Conservation (phyloP, 2,888 invertebrate species). For the Junonia oenone region DNA sequence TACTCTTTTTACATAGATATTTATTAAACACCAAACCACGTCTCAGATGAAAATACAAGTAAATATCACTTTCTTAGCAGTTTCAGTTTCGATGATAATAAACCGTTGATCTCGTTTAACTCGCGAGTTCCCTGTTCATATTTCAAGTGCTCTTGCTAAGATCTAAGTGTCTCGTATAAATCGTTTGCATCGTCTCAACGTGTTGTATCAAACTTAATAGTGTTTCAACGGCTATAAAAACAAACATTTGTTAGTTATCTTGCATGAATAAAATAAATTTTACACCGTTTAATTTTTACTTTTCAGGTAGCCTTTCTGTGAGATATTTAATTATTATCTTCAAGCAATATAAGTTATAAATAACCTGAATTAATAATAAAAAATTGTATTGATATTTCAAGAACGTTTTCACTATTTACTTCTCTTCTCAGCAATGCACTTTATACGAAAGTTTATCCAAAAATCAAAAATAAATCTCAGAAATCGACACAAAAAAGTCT, state of each 20-base stretch:
- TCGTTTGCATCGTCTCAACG: not conserved
- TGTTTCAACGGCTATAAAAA: not conserved
- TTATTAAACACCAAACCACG: not conserved
- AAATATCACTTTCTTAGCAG: not conserved
- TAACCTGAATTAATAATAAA: too few relatives aligned
- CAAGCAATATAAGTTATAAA: too few relatives aligned
- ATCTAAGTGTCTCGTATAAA: slow-evolving; percentile 1
- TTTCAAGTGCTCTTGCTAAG: slow-evolving; percentile 11
- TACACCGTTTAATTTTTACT: too few relatives aligned
- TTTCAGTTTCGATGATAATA: not conserved
- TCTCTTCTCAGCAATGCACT: too few relatives aligned
- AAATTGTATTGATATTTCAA: too few relatives aligned
- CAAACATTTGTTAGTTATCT: not conserved
- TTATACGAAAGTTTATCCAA: too few relatives aligned
- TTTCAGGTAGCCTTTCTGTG: too few relatives aligned
- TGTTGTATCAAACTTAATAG: not conserved
- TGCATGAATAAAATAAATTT: too few relatives aligned
- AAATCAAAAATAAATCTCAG: too few relatives aligned
- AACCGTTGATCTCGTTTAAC: not conserved
- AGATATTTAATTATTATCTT: not conserved
- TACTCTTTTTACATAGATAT: too few relatives aligned
- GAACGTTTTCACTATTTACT: too few relatives aligned
- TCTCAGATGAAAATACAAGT: not conserved
- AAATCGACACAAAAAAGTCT: too few relatives aligned
- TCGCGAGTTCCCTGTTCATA: slow-evolving; percentile 8